Percentiles rank a stretch among this genome's conserved stretches.
phyloP scores from a whole-genome alignment of 2,113 vertebrate genomes.

The Eudyptes chrysolophus region DNA sequence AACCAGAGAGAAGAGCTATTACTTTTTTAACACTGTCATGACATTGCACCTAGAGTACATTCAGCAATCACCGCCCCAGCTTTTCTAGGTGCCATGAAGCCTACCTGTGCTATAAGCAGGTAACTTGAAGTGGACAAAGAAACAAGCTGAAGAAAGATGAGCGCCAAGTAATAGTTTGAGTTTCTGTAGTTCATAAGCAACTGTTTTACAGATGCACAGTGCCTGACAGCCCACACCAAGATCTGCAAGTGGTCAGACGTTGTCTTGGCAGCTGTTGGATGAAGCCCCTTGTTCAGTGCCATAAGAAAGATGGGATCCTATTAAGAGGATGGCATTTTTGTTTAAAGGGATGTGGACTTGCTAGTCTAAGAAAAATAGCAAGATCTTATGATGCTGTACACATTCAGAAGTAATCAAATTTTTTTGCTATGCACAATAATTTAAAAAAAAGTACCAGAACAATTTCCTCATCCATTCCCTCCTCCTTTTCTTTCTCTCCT shows the following conservation, averaged over 20 bases:
- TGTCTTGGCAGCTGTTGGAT: neutral
- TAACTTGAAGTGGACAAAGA: neutral
- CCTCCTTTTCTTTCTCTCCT: neutral
- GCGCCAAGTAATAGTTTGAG: neutral
- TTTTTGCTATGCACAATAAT: neutral
- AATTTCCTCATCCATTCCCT: neutral
- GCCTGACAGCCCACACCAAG: neutral
- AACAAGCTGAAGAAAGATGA: neutral
- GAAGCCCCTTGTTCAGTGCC: neutral
- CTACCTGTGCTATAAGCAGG: neutral
- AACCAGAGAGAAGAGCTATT: neutral
- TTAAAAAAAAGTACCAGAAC: neutral
- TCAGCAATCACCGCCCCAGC: neutral
- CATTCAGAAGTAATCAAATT: neutral
- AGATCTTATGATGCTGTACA: neutral
- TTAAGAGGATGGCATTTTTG: neutral
- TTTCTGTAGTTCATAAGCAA: rapidly evolving
- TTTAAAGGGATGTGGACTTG: neutral
- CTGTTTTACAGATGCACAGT: neutral
- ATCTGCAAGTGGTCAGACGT: neutral
- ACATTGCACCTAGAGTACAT: too few species aligned
- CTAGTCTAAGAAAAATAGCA: neutral
- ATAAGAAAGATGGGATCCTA: neutral
- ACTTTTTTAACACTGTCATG: too few species aligned
- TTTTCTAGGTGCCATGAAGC: neutral